Evolutionary conservation across 2,888 invertebrate genomes (phyloP), one percentile per base, ranked within the genome.

Genomic region (Ornithoptera priamus): DNA sequence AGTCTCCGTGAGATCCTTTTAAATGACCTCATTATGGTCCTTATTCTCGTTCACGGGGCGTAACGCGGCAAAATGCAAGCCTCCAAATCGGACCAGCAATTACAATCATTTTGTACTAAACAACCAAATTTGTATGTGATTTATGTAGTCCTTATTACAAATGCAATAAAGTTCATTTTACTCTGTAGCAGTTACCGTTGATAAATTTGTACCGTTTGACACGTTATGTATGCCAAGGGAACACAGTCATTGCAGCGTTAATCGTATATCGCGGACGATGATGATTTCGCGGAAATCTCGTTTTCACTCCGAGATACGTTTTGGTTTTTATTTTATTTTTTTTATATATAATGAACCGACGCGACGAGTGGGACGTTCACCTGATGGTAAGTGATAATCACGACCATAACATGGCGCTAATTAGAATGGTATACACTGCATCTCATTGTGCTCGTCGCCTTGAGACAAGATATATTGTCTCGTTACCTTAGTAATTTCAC

Each of bases 21-120:
- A 76, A 80, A 81, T 72, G 70, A 83, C 82, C 83, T 84, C 84
- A 88, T 88, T 87, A 80, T 78, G 69, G 73, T 75, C 74, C 75
- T 87, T 84, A 86, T 86, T 82, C 80, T 79, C 75, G 78, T 74
- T 77, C 80, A 77, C 77, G 73, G 77, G 82, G 81, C 88, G 85
- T 85, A 81, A 86, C 86, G 80, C 75, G 30, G 77, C 79, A 80
- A 81, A 82, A 82, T 81, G 78, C 78, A 74, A 79, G 77, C 83
- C 84, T 86, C 86, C 86, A 85, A 87, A 88, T 82, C 77, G 73
- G 75, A 79, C 81, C 85, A 86, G 86, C 86, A 81, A 84, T 83
- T 82, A 80, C 84, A 77, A 81, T 81, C 79, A 83, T 81, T 82
- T 75, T 72, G 64, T 62, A 62, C 71, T 4, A 64, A 71, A 65